Evolutionary conservation across 2,888 invertebrate species (phyloP).

Genomic region (Eucriotettix oculatus): DNA sequence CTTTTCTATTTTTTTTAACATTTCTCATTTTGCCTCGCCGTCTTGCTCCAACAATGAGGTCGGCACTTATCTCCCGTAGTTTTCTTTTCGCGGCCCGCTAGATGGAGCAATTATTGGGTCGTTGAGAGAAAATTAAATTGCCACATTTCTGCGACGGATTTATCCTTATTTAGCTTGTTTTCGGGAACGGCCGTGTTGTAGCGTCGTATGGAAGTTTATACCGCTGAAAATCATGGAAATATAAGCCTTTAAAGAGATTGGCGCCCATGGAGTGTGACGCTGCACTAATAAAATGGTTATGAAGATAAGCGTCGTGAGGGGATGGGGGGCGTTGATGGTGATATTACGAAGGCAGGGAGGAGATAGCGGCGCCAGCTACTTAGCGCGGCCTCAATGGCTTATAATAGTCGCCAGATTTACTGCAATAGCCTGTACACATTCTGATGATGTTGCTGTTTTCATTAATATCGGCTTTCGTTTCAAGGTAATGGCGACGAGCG

Average conservation of each 20-base stretch:
- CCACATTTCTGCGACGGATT: background rate
- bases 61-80: background rate
- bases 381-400: background rate
- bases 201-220: background rate
- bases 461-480: background rate
- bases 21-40: background rate
- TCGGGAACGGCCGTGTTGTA: no score
- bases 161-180: background rate
- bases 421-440: background rate
- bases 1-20: background rate
- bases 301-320: background rate
- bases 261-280: background rate
- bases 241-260: background rate
- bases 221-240: background rate
- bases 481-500: background rate
- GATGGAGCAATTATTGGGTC: slow-evolving; percentile 11
- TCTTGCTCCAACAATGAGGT: background rate
- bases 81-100: slow-evolving; percentile 2
- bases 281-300: background rate
- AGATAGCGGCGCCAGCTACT: background rate
- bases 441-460: background rate
- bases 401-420: background rate
- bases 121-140: slow-evolving; percentile 12
- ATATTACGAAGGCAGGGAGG: background rate
- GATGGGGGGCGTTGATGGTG: background rate